Evolutionary conservation across 2,888 invertebrate genomes (phyloP).

Genomic region (Tetanocera ferruginea): DNA sequence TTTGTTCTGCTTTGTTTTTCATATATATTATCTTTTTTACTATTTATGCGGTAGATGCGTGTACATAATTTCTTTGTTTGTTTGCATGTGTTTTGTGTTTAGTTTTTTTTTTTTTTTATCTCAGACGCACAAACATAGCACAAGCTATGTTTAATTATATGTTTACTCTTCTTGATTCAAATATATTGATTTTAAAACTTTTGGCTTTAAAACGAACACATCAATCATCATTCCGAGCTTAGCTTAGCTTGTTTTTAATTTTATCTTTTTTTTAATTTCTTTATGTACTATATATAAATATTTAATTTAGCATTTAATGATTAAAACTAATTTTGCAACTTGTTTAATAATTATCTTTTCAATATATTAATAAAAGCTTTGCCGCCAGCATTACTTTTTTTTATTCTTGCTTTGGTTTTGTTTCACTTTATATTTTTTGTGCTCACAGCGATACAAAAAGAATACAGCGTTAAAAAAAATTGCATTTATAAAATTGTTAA

Average conservation of each 20-base stretch:
- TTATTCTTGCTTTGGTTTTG: neutral
- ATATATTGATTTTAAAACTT: constrained; percentile 1
- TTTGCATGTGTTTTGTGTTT: neutral
- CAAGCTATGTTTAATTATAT: neutral
- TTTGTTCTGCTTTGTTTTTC: constrained; percentile 14
- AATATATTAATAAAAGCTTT: constrained; percentile 9
- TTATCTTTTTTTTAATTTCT: neutral
- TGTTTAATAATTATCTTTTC: constrained; percentile 12
- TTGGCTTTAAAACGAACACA: constrained; percentile 12
- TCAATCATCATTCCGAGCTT: neutral
- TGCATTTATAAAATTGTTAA: no score
- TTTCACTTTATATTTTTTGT: constrained; percentile 43
- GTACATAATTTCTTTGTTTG: neutral
- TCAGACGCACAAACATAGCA: neutral
- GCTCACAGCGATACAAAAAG: constrained; percentile 5
- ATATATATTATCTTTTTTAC: constrained; percentile 8
- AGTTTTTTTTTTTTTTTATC: neutral
- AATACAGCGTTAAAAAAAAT: no score
- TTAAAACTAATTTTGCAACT: neutral
- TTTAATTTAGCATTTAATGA: constrained; percentile 4
- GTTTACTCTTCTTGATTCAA: constrained; percentile 2
- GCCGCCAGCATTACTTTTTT: neutral
- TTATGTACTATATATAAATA: constrained; percentile 3
- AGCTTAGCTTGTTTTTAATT: neutral
- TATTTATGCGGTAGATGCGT: constrained; percentile 5